phyloP scores from a whole-genome alignment of 2,113 vertebrate genomes.

The Gallinago jamesoni region DNA sequence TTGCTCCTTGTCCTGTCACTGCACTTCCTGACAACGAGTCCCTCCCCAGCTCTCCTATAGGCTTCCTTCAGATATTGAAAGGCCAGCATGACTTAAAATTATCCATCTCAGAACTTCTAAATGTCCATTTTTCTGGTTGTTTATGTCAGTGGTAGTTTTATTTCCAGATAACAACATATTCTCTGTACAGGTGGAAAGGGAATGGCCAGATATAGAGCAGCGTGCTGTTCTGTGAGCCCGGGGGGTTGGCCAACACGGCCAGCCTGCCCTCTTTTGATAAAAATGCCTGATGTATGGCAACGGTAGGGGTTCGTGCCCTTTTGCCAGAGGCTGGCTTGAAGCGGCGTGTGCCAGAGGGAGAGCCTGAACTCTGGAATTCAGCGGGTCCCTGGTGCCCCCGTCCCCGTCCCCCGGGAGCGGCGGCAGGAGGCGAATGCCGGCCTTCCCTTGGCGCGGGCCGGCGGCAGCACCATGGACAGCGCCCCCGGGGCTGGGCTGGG shows the following conservation, averaged over 20 bases:
- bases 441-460: rapidly evolving
- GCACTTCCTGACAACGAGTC: too few relatives aligned
- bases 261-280: rapidly evolving
- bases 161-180: rapidly evolving
- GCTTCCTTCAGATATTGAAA: too few relatives aligned
- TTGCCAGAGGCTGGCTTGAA: background rate
- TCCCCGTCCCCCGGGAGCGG: background rate
- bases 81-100: background rate
- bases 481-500: background rate
- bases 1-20: too few relatives aligned
- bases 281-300: rapidly evolving
- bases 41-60: too few relatives aligned
- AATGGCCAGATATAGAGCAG: rapidly evolving
- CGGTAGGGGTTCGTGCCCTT: background rate
- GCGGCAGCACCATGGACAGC: background rate
- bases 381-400: background rate
- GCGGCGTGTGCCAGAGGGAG: background rate
- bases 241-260: background rate
- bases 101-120: background rate
- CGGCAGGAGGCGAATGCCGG: rapidly evolving
- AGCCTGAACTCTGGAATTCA: rapidly evolving
- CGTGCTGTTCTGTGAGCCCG: background rate
- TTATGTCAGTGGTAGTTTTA: background rate
- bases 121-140: background rate
- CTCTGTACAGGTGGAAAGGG: background rate